phyloP scores from a whole-genome alignment of 2,888 invertebrate species.

The Caradrina kadenii region DNA sequence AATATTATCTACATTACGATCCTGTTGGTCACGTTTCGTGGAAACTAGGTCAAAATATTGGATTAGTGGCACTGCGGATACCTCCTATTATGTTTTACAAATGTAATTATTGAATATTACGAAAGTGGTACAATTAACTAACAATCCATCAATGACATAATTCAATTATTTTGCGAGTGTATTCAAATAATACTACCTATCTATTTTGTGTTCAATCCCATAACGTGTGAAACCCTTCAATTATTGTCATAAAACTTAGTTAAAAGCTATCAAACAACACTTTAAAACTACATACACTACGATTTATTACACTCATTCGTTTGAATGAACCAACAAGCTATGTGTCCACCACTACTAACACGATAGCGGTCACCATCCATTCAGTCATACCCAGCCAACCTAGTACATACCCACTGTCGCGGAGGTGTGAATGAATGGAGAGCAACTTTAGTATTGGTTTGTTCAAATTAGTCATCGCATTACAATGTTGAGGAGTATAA shows the following conservation, averaged over 20 bases:
- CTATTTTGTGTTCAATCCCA: not conserved
- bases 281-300: not conserved
- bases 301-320: not conserved
- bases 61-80: constrained; percentile 35
- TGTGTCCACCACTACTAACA: constrained; percentile 39
- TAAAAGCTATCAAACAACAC: not conserved
- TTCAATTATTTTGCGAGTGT: not conserved
- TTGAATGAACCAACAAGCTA: constrained; percentile 24
- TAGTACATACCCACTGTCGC: constrained; percentile 9
- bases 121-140: not conserved
- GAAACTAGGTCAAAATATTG: constrained; percentile 49
- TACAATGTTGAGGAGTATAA: no score
- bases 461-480: no score
- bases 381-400: constrained; percentile 47
- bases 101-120: not conserved
- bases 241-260: not conserved
- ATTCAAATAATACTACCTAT: not conserved
- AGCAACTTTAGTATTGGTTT: no score
- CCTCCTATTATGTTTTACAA: constrained; percentile 19
- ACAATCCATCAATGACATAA: not conserved
- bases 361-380: constrained; percentile 45
- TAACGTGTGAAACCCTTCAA: not conserved
- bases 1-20: constrained; percentile 38
- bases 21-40: constrained; percentile 36
- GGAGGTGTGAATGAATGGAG: constrained; percentile 10